phyloP scores from a whole-genome alignment of 92 coral and sea anemone species.

The Ricordea florida region DNA sequence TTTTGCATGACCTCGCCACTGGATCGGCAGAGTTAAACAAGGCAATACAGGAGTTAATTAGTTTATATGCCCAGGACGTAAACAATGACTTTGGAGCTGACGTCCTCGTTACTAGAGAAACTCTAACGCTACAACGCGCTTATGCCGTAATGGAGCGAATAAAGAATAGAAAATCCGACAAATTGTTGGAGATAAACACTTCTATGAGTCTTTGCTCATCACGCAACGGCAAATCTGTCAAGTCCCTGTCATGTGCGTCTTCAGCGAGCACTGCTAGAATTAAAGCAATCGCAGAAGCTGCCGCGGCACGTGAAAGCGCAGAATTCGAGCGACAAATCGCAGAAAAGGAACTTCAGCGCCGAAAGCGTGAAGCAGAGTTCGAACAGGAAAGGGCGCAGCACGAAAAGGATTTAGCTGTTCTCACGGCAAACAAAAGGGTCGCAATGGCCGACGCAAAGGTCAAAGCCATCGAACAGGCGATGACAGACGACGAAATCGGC shows the following conservation, averaged over 20 bases:
- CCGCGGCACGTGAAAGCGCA: constrained; percentile 63
- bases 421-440: constrained; percentile 48
- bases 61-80: constrained; percentile 2
- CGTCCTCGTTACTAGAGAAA: not conserved
- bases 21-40: not conserved
- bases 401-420: constrained; percentile 42
- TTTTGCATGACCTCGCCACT: not conserved
- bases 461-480: constrained; percentile 48
- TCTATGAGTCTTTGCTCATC: not conserved
- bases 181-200: constrained; percentile 25
- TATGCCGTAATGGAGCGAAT: not conserved
- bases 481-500: constrained; percentile 12
- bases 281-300: constrained; percentile 51
- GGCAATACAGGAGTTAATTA: not conserved
- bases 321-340: constrained; percentile 44
- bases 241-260: not conserved
- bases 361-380: constrained; percentile 49
- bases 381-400: constrained; percentile 21
- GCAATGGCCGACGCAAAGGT: constrained; percentile 61
- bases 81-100: constrained; percentile 3
- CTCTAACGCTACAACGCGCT: not conserved
- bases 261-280: constrained; percentile 6
- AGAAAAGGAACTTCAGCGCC: constrained; percentile 52
- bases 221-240: too few species aligned
- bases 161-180: constrained; percentile 23